Base-by-base conservation (phyloP, 2,888 invertebrate species). In the Lithophane semibrunnea region DNA sequence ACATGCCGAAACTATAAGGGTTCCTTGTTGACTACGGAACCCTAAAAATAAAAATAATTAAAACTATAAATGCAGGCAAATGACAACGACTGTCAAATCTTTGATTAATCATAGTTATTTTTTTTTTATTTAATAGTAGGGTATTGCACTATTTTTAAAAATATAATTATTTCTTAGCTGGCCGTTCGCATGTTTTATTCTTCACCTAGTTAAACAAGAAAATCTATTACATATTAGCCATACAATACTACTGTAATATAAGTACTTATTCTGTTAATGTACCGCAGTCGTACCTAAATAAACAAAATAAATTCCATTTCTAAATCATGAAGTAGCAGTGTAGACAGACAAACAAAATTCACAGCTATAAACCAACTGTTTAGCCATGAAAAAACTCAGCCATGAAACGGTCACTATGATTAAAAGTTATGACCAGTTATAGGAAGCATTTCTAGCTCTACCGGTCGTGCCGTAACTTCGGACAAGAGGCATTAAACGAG, bases 381-480 rank as follows among this genome's bases (percentile, higher is more conserved):
- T n/a, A 54, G 24, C 18, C 12, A 29, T 29, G 29, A 29, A 29
- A 29, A 29, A 64, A 65, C 49, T 64, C 64, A 54, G 47, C 37
- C n/a, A 61, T 52, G 13, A 67, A 66, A 66, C 73, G 29, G 47
- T 67, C 61, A 29, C 54, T 69, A 65, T 65, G 60, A 77, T 72
- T 69, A 24, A 69, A 49, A 61, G 72, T 82, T 72, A 77, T 77
- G 82, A 69, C 49, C 58, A 42, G 67, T 54, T 70, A 67, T 42
- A 68, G 44, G 42, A 56, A 77, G 67, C 49, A 58, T 69, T 78
- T 69, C n/a, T 13, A 73, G 37, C 47, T 37, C 49, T 12, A 61
- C 72, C 68, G 24, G 13, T 52, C n/a, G 12, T 37, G 60, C 54
- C 18, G 24, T 58, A 74, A 69, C 81, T 68, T 47, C 37, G 7